A percentile compares a stretch with the other conserved stretches of the same genome.
phyloP scores from a whole-genome alignment of 2,113 vertebrate species.

The Pterocles orientalis region DNA sequence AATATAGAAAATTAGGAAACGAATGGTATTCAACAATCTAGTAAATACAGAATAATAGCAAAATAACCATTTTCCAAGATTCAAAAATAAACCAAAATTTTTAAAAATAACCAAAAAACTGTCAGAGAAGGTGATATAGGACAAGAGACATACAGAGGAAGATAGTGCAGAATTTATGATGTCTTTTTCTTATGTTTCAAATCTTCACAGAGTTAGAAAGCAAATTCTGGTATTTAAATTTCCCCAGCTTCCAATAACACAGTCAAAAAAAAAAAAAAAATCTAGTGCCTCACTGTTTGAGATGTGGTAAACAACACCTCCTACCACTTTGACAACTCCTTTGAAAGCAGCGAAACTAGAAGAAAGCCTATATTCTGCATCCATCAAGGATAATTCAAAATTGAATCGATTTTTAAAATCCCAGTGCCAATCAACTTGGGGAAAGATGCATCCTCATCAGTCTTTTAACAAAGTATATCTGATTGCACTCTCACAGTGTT shows the following conservation, averaged over 20 bases:
- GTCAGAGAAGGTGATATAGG: neutral
- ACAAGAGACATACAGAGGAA: neutral
- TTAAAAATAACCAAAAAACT: neutral
- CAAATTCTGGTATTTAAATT: neutral
- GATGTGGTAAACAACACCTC: neutral
- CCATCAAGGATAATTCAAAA: neutral
- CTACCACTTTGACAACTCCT: neutral
- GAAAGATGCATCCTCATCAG: neutral
- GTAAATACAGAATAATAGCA: neutral
- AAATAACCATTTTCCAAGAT: neutral
- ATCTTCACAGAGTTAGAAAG: neutral
- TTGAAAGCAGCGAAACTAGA: neutral
- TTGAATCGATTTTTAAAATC: neutral
- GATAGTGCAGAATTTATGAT: neutral
- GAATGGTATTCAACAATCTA: neutral
- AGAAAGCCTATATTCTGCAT: neutral
- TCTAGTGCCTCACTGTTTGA: neutral
- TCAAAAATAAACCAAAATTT: neutral
- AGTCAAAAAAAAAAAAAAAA: neutral
- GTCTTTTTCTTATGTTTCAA: neutral
- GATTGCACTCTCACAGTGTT: neutral
- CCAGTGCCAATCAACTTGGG: fast-evolving
- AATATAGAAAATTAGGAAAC: neutral
- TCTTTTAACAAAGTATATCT: neutral
- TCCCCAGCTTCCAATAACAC: neutral